These are phyloP conservation scores for Dorcus parallelipipedus DNA, from an alignment of 2,888 invertebrate genomes.

Conservation along the genomic window DNA sequence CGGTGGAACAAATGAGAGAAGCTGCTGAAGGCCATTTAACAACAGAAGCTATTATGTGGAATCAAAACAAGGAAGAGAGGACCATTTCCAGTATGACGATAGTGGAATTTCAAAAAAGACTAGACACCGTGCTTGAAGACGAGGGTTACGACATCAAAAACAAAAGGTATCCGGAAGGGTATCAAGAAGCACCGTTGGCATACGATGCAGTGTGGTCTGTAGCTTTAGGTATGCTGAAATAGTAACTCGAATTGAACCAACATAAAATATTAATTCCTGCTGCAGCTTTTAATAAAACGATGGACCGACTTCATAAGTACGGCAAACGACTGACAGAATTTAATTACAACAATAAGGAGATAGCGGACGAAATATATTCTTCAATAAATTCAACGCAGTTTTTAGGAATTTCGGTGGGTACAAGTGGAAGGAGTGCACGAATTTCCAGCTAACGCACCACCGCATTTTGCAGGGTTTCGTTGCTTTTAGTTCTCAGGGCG, in stretches of 20 bases:
- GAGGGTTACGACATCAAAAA: conserved; percentile 84
- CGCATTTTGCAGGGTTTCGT: conserved; percentile 75
- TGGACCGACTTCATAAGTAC: conserved; percentile 76
- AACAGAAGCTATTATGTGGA: conserved; percentile 98
- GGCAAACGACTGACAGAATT: conserved; percentile 90
- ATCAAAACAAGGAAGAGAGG: conserved; percentile 84
- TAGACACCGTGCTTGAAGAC: conserved; percentile 76
- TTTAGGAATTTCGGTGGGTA: conserved; percentile 88
- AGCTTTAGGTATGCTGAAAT: conserved; percentile 68
- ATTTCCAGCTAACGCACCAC: not conserved
- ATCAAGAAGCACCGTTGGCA: conserved; percentile 96
- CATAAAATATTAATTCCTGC: conserved; percentile 19
- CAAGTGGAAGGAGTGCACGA: no score
- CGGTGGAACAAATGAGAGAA: conserved; percentile 85
- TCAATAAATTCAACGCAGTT: conserved; percentile 99
- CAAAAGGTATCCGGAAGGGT: conserved; percentile 86
- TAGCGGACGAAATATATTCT: conserved; percentile 92
- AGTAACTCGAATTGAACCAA: not conserved
- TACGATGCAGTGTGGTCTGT: conserved; percentile 99
- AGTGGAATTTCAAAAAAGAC: conserved; percentile 80
- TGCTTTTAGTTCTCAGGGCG: conserved; percentile 97
- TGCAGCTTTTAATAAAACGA: conserved; percentile 93
- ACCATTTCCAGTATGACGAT: conserved; percentile 96
- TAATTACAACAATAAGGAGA: conserved; percentile 91
- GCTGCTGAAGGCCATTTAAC: conserved; percentile 98